Conservation (phyloP, 2,888 invertebrate species). For the Adelphocoris suturalis region DNA sequence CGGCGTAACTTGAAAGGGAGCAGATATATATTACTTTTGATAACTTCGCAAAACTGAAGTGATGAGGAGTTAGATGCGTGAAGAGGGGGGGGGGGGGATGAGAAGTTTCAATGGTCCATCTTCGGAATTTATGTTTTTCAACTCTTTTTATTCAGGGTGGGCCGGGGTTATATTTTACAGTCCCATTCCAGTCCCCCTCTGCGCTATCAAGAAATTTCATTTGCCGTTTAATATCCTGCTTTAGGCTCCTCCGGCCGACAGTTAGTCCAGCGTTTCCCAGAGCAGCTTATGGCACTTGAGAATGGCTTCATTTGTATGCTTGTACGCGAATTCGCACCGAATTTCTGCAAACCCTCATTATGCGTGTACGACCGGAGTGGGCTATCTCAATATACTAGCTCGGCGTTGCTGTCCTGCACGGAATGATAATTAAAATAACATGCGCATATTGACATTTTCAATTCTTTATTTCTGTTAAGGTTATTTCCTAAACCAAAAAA, state of each 20-base stretch:
- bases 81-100: neutral
- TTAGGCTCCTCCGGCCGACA: neutral
- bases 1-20: neutral
- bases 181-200: neutral
- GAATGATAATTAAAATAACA: too few species aligned
- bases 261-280: neutral
- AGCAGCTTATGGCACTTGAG: neutral
- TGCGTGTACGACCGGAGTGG: neutral
- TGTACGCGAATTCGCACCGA: neutral
- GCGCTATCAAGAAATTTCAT: conserved; percentile 11
- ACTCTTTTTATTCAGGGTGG: neutral
- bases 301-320: conserved; percentile 27
- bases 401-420: too few species aligned
- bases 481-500: too few species aligned
- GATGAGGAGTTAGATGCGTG: neutral
- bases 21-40: conserved; percentile 29
- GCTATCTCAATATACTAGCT: too few species aligned
- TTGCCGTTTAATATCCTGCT: conserved; percentile 27
- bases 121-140: conserved; percentile 21
- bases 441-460: too few species aligned
- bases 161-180: neutral
- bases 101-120: conserved; percentile 25
- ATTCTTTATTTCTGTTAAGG: too few species aligned
- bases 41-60: conserved; percentile 4
- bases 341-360: neutral